Evolutionary conservation across 2,888 invertebrate species (phyloP).

Genomic region (Pseudococcus longispinus): DNA sequence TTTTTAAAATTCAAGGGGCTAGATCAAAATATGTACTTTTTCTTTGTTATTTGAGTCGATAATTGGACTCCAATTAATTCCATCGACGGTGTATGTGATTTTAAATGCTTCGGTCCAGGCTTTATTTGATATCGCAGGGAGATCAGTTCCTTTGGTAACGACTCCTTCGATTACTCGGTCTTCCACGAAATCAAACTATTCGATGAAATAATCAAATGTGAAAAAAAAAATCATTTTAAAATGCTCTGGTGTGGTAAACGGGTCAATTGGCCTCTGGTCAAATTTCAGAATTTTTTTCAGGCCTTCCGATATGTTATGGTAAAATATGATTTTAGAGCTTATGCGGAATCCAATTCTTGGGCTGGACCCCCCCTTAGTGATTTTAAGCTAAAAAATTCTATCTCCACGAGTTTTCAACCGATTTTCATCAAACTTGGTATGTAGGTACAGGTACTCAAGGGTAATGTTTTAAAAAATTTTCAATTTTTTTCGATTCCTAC

Average conservation of each 20-base stretch:
- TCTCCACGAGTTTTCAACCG: no score
- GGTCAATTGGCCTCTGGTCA: no score
- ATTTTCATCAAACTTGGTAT: no score
- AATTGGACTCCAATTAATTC: slow-evolving; percentile 74
- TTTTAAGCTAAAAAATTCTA: no score
- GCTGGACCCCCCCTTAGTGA: no score
- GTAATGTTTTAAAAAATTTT: no score
- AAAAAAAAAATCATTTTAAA: neutral
- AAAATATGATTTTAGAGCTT: no score
- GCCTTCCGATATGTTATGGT: no score
- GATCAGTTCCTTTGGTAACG: slow-evolving; percentile 68
- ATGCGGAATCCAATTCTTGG: no score
- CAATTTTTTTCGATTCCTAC: no score
- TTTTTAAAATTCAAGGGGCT: neutral
- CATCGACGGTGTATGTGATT: slow-evolving; percentile 76
- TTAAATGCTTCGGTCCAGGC: slow-evolving; percentile 80
- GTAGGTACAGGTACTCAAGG: no score
- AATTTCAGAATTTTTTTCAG: no score
- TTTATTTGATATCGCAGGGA: slow-evolving; percentile 63
- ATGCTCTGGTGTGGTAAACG: slow-evolving; percentile 53
- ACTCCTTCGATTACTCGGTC: slow-evolving; percentile 80
- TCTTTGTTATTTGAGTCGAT: slow-evolving; percentile 67
- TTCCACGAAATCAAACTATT: slow-evolving; percentile 77
- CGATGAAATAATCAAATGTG: neutral
- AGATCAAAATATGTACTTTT: slow-evolving; percentile 61